Evolutionary conservation across 2,888 invertebrate species (phyloP), one percentile per base, ranked within the genome.

Genomic region (Hyposoter didymator): DNA sequence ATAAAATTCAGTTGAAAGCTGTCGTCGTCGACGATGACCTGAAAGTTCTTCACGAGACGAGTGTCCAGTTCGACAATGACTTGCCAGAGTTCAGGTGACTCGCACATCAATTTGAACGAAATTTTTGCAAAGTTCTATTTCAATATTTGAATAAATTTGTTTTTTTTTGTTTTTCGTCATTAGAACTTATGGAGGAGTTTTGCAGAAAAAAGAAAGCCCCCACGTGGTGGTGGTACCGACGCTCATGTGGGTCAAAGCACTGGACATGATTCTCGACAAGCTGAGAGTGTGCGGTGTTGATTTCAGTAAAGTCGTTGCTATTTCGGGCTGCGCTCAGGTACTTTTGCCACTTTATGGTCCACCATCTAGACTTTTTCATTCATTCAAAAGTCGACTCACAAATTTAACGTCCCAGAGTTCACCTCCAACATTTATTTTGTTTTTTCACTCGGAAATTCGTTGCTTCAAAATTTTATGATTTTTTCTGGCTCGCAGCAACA

Each of bases 261-360:
- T 99, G 66, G 99, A 99, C 92, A 96, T 99, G 95, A 95, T 98
- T 2, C 95, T 99, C 94, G 98, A 98, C 93, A 96, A 97, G 85
- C 95, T 99, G 47, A 96, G 97, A 47, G 96, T 97, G 2, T 96
- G 96, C 75, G 98, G 97, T 10, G 97, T 97, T 0, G 97, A 98
- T 93, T 97, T 99, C 91, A 96, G 96, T 28, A 96, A 95, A 87
- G 96, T 99, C n/a, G 95, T 95, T 0, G 97, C 97, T 0, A 94
- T 99, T 82, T 98, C 98, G 17, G 99, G 99, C 0, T 97, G 98
- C 86, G 99, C 97, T 3, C 99, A 98, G 96, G 98, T 98, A 94
- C 88, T 45, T 70, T 72, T 45, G 6, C 19, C 1, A 75, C 59
- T 14, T 59, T 28, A 59, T 59, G 59, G 59, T 6, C 28, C 59